Percentiles rank a stretch among this genome's conserved stretches.
Conservation (phyloP, 2,113 vertebrate species). For the Haemorhous mexicanus region DNA sequence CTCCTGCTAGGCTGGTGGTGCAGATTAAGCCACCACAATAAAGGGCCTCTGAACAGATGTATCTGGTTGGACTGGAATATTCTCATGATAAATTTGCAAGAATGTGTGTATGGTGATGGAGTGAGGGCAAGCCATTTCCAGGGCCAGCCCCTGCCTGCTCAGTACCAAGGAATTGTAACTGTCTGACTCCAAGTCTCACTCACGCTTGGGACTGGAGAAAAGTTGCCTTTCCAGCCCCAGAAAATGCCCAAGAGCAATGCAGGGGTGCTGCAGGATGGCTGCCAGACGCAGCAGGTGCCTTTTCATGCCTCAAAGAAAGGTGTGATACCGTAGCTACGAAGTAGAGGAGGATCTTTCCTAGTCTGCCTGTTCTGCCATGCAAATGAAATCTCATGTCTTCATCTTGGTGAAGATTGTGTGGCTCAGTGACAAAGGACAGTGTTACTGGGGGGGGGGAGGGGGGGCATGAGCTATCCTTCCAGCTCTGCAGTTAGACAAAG, state of each 20-base stretch:
- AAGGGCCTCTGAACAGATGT: not conserved
- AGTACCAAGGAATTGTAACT: not conserved
- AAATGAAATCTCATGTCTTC: not conserved
- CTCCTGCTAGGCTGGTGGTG: not conserved
- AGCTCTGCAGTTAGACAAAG: not conserved
- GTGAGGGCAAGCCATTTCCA: not conserved
- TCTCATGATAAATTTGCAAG: slow-evolving; percentile 12
- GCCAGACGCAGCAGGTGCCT: not conserved
- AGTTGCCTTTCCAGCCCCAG: not conserved
- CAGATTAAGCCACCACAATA: not conserved
- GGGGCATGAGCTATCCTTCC: not conserved
- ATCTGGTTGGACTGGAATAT: slow-evolving; percentile 8
- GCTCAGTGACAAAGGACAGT: not conserved
- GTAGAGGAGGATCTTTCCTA: not conserved
- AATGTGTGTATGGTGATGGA: not conserved
- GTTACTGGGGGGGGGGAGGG: not conserved
- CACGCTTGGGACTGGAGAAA: not conserved
- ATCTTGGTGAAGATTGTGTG: not conserved
- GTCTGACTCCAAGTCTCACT: not conserved
- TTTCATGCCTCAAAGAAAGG: not conserved
- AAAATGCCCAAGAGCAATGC: not conserved
- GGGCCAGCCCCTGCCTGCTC: not conserved
- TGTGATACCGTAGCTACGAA: not conserved
- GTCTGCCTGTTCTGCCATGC: not conserved
- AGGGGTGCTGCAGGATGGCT: not conserved